Evolutionary conservation across 2,113 vertebrate genomes (phyloP).

Genomic region (Riparia riparia): DNA sequence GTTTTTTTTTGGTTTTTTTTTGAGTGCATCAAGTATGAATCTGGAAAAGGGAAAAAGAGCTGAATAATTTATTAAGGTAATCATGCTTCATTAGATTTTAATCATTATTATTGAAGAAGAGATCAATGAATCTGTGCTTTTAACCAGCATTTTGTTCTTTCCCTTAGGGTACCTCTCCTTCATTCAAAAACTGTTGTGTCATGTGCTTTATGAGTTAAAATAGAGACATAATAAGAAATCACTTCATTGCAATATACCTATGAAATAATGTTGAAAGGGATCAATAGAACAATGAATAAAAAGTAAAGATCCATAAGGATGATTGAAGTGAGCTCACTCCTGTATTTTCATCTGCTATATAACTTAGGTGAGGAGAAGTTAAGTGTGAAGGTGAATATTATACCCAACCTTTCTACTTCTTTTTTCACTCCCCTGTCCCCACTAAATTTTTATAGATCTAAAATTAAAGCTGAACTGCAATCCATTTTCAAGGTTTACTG

Average conservation of each 20-base stretch:
- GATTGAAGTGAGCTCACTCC: conserved; percentile 31
- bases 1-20: neutral
- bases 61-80: conserved; percentile 57
- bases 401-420: neutral
- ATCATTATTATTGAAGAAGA: conserved; percentile 51
- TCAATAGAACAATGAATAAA: conserved; percentile 64
- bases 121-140: conserved; percentile 45
- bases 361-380: neutral
- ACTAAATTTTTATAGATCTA: neutral
- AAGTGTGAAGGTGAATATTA: conserved; percentile 11
- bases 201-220: conserved; percentile 27
- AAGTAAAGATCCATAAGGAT: conserved; percentile 25
- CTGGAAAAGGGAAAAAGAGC: neutral
- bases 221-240: conserved; percentile 52
- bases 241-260: conserved; percentile 21
- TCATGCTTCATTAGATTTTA: conserved; percentile 37
- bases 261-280: conserved; percentile 42
- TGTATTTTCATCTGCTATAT: neutral
- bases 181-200: conserved; percentile 8
- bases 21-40: neutral
- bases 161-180: conserved; percentile 5
- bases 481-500: neutral
- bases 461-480: neutral
- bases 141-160: neutral
- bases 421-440: neutral